A percentile compares a stretch with the other conserved stretches of the same genome.
These are phyloP conservation scores for Mesorhabditis spiculigera DNA, from an alignment of 2,888 invertebrate species.

Conservation along the genomic window DNA sequence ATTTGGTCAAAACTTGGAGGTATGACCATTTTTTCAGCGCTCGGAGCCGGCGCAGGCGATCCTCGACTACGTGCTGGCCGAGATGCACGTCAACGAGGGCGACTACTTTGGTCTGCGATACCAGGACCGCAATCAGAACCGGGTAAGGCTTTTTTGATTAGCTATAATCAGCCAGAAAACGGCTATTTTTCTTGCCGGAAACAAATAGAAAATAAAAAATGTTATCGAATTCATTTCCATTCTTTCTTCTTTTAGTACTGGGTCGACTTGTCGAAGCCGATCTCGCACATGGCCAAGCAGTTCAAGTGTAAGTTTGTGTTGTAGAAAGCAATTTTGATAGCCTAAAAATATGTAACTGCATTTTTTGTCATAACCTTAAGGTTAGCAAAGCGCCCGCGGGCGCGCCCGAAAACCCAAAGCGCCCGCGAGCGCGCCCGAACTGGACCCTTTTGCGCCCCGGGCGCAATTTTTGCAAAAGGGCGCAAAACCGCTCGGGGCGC, in stretches of 20 bases:
- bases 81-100: slow-evolving; percentile 83
- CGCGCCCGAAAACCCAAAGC: too few relatives aligned
- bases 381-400: too few relatives aligned
- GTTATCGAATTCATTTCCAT: background rate
- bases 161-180: background rate
- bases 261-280: slow-evolving; percentile 84
- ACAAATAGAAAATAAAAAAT: slow-evolving; percentile 26
- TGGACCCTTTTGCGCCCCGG: too few relatives aligned
- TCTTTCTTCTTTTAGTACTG: slow-evolving; percentile 74
- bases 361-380: slow-evolving; percentile 3
- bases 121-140: slow-evolving; percentile 81
- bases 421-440: too few relatives aligned
- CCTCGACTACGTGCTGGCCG: slow-evolving; percentile 83
- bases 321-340: too few relatives aligned
- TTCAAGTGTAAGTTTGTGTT: slow-evolving; percentile 72
- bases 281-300: slow-evolving; percentile 73
- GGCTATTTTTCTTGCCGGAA: slow-evolving; percentile 76
- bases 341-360: too few relatives aligned
- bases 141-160: slow-evolving; percentile 68
- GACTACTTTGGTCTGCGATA: slow-evolving; percentile 90
- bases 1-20: slow-evolving; percentile 4
- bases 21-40: slow-evolving; percentile 35
- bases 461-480: too few relatives aligned
- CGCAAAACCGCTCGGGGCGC: too few relatives aligned
- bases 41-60: slow-evolving; percentile 75